These are phyloP conservation scores for Punctoribates punctum DNA, from an alignment of 2,888 invertebrate genomes.

Conservation along the genomic window DNA sequence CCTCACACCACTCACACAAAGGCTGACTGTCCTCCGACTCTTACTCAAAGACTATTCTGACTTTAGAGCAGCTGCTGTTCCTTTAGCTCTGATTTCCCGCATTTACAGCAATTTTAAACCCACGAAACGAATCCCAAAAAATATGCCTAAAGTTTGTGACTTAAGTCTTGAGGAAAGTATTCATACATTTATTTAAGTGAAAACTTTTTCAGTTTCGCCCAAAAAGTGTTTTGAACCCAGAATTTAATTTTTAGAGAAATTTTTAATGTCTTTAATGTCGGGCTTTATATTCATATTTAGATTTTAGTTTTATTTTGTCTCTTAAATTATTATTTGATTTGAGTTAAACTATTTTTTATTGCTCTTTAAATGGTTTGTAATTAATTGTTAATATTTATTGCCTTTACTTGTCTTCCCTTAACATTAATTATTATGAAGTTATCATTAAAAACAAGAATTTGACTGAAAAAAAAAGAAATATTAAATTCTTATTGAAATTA, in stretches of 20 bases:
- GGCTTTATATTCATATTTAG: not conserved
- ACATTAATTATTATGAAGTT: not conserved
- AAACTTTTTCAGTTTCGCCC: no score
- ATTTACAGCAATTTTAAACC: conserved; percentile 20
- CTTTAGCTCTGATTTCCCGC: conserved; percentile 27
- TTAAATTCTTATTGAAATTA: not conserved
- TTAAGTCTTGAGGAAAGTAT: no score
- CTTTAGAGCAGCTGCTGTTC: conserved; percentile 31
- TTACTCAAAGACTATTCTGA: conserved; percentile 6
- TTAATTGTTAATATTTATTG: conserved; percentile 33
- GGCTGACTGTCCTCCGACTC: conserved; percentile 29
- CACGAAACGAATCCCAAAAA: conserved; percentile 3
- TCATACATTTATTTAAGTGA: no score
- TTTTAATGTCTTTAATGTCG: not conserved
- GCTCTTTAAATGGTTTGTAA: conserved; percentile 19
- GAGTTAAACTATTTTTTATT: conserved; percentile 13
- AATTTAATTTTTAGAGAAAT: not conserved
- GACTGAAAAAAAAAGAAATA: not conserved
- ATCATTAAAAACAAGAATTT: not conserved
- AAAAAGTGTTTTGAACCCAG: conserved; percentile 9
- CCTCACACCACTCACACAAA: conserved; percentile 17
- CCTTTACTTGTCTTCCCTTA: conserved; percentile 19
- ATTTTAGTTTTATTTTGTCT: not conserved
- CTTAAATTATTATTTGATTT: conserved; percentile 8
- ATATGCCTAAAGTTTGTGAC: no score